Percentiles rank a stretch among this genome's conserved stretches.
Evolutionary conservation across 2,888 invertebrate species (phyloP).

Genomic region (Lasioglossum lativentre): DNA sequence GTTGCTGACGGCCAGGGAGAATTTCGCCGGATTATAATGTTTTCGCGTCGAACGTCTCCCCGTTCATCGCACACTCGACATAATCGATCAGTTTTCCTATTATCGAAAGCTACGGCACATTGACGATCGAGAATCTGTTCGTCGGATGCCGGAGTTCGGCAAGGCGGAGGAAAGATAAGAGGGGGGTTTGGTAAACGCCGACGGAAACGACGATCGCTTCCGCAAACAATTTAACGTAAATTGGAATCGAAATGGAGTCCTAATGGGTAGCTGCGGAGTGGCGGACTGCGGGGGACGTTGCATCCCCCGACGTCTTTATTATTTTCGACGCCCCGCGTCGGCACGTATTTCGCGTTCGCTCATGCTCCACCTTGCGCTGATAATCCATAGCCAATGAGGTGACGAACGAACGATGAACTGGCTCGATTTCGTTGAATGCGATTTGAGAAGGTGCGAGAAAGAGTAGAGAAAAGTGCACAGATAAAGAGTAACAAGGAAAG

Average conservation of each 20-base stretch:
- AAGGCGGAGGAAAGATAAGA: neutral
- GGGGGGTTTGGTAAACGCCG: conserved; percentile 34
- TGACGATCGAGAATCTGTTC: conserved; percentile 34
- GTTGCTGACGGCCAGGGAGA: neutral
- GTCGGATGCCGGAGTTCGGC: neutral
- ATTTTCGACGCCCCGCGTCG: conserved; percentile 47
- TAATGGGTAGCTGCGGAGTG: conserved; percentile 55
- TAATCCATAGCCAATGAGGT: neutral
- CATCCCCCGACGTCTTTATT: conserved; percentile 47
- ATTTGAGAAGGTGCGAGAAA: neutral
- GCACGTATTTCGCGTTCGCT: neutral
- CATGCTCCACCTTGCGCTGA: neutral
- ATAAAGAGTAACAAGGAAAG: neutral
- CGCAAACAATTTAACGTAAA: conserved; percentile 74
- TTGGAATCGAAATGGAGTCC: conserved; percentile 70
- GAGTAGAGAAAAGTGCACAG: neutral
- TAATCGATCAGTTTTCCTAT: conserved; percentile 69
- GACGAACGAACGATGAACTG: neutral
- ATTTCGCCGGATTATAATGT: neutral
- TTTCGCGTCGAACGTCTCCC: neutral
- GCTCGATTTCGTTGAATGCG: neutral
- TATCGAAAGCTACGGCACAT: conserved; percentile 41
- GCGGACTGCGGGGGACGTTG: conserved; percentile 39
- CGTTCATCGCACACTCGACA: conserved; percentile 3
- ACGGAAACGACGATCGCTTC: conserved; percentile 53